These are phyloP conservation scores for Smutsia temminckii DNA, from an alignment of 2,797 vertebrate species.

Conservation along the genomic window DNA sequence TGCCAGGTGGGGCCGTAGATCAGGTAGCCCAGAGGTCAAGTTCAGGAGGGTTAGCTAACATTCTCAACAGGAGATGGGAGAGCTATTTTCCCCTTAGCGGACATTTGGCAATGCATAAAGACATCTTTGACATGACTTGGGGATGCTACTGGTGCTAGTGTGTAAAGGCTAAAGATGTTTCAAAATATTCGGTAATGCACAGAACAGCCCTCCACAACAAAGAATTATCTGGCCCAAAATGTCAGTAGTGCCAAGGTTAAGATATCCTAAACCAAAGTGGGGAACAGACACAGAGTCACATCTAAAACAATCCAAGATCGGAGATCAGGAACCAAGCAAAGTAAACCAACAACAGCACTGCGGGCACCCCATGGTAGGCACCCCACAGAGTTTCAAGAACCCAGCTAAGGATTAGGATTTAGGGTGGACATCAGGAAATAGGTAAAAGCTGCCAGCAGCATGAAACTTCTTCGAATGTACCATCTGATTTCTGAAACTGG, in stretches of 20 bases:
- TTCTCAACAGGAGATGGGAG: not conserved
- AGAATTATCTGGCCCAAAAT: not conserved
- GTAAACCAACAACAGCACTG: not conserved
- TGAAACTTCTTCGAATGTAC: not conserved
- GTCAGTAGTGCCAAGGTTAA: not conserved
- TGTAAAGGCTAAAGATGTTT: not conserved
- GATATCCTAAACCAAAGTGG: not conserved
- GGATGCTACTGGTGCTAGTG: not conserved
- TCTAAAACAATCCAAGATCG: not conserved
- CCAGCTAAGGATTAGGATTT: not conserved
- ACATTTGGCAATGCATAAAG: not conserved
- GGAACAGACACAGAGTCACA: not conserved
- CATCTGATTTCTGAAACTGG: slow-evolving; percentile 25
- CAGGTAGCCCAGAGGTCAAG: not conserved
- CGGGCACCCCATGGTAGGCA: not conserved
- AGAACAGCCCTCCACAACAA: not conserved
- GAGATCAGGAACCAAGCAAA: not conserved
- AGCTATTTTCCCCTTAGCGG: not conserved
- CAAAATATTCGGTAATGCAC: not conserved
- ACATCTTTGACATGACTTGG: not conserved
- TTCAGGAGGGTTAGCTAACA: not conserved
- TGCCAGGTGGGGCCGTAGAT: not conserved
- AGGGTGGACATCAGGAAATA: not conserved
- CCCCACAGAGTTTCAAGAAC: not conserved
- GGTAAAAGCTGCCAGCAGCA: not conserved